Base-by-base conservation (phyloP, 2,888 invertebrate species). In the Leucophenga montana region DNA sequence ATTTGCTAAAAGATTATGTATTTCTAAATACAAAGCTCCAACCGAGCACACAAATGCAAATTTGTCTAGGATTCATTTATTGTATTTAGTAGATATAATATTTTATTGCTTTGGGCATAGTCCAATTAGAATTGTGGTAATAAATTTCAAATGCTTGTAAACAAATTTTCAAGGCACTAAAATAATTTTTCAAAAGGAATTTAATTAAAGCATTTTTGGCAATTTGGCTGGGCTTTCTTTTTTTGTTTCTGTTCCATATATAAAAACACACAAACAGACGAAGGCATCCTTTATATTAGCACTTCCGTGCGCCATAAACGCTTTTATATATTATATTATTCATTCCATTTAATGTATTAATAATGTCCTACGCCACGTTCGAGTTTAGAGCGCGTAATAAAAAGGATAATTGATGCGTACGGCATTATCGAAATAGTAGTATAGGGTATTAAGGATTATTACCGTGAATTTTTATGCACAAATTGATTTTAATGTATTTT, bases 281-380 rank as follows among this genome's bases (percentile, higher is more conserved):
- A 8, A 33, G 39, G n/a, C 5, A 50, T 50, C 50, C 50, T n/a
- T 50, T 50, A 11, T 50, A 50, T 50, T 50, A 16, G 39, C 18
- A 50, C 18, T 50, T 50, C 13, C 50, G 18, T 50, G 27, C n/a
- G 48, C 48, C 18, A n/a, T 64, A 22, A 64, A 64, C 13, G 44
- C 18, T 61, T 61, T 27, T 2, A 27, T 27, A 27, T 27, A 27
- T 27, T 27, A 27, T 3, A 61, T 61, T 39, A 61, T 39, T 44
- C 61, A 61, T 61, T 39, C 11, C 11, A 39, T 39, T 61, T n/a
- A 44, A 61, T 61, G 62, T 64, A 11, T 64, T 48, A 22, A 64
- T 64, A 46, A 64, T 22, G 22, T 64, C 62, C n/a, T n/a, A n/a
- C n/a, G n/a, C n/a, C n/a, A n/a, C n/a, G n/a, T n/a, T n/a, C 62